Evolutionary conservation across 2,113 vertebrate genomes (phyloP).

Genomic region (Macquaria australasica): DNA sequence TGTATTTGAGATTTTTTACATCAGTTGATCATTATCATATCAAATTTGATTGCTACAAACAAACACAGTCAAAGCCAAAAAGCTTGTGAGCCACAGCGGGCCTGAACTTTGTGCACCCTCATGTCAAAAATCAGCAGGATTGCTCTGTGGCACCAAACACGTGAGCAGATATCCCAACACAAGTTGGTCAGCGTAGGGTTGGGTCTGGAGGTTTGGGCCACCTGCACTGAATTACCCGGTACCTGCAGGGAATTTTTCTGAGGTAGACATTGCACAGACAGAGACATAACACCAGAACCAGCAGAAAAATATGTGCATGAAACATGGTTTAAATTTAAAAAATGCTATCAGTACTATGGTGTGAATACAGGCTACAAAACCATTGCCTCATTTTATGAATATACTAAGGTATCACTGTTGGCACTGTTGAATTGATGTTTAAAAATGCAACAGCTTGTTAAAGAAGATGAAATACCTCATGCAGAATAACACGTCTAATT

Average conservation of each 20-base stretch:
- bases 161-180: not conserved
- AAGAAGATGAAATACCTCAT: not conserved
- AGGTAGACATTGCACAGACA: not conserved
- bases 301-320: constrained; percentile 3
- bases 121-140: not conserved
- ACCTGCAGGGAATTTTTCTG: not conserved
- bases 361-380: constrained; percentile 4
- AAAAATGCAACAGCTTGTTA: not conserved
- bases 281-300: not conserved
- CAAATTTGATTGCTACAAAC: constrained; percentile 5
- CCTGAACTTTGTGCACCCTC: not conserved
- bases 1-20: not conserved
- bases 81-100: constrained; percentile 10
- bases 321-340: constrained; percentile 8
- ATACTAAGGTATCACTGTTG: not conserved
- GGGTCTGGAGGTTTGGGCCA: not conserved
- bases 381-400: not conserved
- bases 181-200: not conserved
- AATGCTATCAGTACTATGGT: not conserved
- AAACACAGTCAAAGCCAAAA: constrained; percentile 12
- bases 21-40: constrained; percentile 1
- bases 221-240: not conserved
- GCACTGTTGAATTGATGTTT: not conserved
- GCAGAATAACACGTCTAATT: constrained; percentile 22
- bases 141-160: not conserved